Base-by-base conservation (phyloP, 2,888 invertebrate genomes). In the Argyra leucocephala region DNA sequence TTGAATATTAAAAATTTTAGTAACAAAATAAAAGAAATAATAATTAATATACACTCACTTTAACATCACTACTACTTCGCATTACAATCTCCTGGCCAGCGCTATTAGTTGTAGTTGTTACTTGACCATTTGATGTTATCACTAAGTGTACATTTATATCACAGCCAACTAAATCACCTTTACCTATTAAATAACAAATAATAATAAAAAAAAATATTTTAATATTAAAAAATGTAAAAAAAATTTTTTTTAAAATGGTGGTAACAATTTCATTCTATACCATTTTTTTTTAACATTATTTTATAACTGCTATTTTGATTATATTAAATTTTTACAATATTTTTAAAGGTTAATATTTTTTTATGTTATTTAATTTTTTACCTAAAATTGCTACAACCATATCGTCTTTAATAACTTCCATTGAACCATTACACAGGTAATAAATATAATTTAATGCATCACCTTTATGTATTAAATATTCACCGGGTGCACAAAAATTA, bases 301-400 rank as follows among this genome's bases (percentile, higher is more conserved):
- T n/a, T n/a, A n/a, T n/a, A n/a, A n/a, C n/a, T n/a, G n/a, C n/a
- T n/a, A n/a, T n/a, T n/a, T n/a, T n/a, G n/a, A n/a, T n/a, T n/a
- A n/a, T n/a, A n/a, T n/a, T n/a, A n/a, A n/a, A n/a, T n/a, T n/a
- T n/a, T 22, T 7, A 63, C 15, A 3, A 6, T 4, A 68, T 62
- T 57, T 21, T 61, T 66, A 57, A 12, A 57, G 48, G 22, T 65
- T 58, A 12, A 18, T 57, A 63, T 62, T 57, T 36, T 61, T 24
- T 12, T n/a, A 24, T 22, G 12, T 10, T 31, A 31, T 7, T 31
- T 31, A 31, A 31, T 31, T 22, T 80, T 86, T 85, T 81, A 96
- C 96, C 96, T 71, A 96, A 83, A 74, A 97, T 96, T 66, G 96
- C 96, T 22, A 96, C 96, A 64, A 96, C 96, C 93, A 96, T 96